Percentiles rank a stretch among this genome's conserved stretches.
Conservation (phyloP, 2,113 vertebrate genomes). For the Pteruthius melanotis region DNA sequence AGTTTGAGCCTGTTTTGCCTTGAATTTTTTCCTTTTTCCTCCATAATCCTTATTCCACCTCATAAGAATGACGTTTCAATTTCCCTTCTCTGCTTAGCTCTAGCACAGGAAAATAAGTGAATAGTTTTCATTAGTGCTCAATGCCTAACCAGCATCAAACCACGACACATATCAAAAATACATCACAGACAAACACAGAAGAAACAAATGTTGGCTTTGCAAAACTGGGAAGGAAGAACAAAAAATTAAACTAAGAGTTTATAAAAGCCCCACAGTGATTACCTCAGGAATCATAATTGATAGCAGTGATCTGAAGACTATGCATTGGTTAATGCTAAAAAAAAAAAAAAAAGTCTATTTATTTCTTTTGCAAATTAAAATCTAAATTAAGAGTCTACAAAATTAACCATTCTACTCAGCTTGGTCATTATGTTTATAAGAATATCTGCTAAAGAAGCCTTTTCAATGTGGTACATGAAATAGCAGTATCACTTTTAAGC, state of each 20-base stretch:
- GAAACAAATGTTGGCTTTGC: background rate
- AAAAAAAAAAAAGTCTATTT: background rate
- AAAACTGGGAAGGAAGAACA: background rate
- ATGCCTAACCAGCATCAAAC: no score
- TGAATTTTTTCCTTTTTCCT: no score
- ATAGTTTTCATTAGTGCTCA: no score
- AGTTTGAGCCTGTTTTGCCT: no score
- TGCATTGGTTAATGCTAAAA: rapidly evolving
- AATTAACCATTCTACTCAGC: background rate
- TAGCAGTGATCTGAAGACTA: background rate
- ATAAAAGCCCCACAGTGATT: rapidly evolving
- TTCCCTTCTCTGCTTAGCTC: no score
- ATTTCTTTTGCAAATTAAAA: background rate
- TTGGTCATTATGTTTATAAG: background rate
- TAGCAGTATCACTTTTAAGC: background rate
- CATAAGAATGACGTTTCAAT: no score
- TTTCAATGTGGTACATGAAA: background rate
- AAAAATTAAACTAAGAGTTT: background rate
- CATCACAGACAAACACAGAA: background rate
- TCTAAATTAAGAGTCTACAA: background rate
- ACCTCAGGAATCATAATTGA: background rate
- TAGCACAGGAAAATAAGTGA: no score
- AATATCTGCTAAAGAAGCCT: background rate
- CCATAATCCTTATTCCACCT: no score
- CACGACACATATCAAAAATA: background rate